These are phyloP conservation scores for Theodoxus fluviatilis DNA, from an alignment of 2,888 invertebrate genomes.

Conservation along the genomic window DNA sequence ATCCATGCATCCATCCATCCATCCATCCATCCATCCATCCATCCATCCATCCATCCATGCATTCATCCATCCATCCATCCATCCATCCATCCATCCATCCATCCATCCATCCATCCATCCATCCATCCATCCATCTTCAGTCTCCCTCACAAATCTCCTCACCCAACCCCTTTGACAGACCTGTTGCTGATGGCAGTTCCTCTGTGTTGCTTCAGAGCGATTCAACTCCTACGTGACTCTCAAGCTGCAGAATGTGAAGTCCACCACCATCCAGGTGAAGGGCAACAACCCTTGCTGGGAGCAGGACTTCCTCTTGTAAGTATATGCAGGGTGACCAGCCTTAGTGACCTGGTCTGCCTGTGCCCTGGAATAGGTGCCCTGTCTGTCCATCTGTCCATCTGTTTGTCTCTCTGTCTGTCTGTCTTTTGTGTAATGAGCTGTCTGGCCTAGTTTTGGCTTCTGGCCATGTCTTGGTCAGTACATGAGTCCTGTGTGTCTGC, in stretches of 20 bases:
- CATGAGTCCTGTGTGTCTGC: background rate
- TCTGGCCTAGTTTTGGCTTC: background rate
- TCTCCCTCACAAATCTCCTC: too few species aligned
- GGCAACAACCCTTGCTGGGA: constrained; percentile 97
- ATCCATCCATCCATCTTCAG: background rate
- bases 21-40: too few species aligned
- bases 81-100: too few species aligned
- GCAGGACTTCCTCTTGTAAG: constrained; percentile 99
- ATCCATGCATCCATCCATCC: too few species aligned
- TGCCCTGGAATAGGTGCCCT: background rate
- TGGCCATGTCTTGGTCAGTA: background rate
- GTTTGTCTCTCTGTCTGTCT: background rate
- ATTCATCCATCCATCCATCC: too few species aligned
- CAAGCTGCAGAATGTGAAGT: constrained; percentile 97
- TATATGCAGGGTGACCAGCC: constrained; percentile 63
- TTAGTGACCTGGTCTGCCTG: too few species aligned
- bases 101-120: background rate
- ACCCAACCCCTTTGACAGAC: background rate
- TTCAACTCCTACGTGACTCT: constrained; percentile 96
- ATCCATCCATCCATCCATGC: too few species aligned
- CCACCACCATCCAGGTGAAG: constrained; percentile 95
- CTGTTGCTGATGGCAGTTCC: constrained; percentile 19
- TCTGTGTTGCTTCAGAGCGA: constrained; percentile 74
- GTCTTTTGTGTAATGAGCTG: background rate
- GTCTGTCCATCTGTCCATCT: constrained; percentile 13